phyloP scores from a whole-genome alignment of 2,113 vertebrate species.

The Geococcyx californianus region DNA sequence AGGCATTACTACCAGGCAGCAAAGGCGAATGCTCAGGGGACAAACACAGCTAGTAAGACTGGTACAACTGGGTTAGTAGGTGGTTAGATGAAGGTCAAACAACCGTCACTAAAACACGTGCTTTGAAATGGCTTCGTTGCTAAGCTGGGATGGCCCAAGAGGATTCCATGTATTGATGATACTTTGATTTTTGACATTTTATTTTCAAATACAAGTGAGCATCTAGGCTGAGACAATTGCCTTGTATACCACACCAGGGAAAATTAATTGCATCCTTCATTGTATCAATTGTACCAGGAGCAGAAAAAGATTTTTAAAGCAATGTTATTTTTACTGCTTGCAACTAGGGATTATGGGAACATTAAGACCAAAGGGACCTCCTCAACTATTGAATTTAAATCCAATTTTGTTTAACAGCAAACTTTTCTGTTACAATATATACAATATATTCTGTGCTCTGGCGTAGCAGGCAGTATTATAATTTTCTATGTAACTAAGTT shows the following conservation, averaged over 20 bases:
- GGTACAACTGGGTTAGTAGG: not conserved
- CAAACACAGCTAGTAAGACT: not conserved
- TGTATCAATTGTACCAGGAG: not conserved
- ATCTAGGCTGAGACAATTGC: not conserved
- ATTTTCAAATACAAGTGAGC: not conserved
- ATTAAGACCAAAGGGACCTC: not conserved
- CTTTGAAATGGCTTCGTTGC: not conserved
- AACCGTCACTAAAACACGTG: not conserved
- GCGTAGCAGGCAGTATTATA: not conserved
- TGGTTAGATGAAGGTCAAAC: not conserved
- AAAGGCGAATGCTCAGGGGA: not conserved
- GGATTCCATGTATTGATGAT: not conserved
- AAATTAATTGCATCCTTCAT: not conserved
- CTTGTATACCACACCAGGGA: not conserved
- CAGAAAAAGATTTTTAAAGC: not conserved
- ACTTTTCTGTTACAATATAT: not conserved
- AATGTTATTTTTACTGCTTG: not conserved
- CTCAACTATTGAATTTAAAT: not conserved
- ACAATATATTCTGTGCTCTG: not conserved
- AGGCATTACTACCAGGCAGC: not conserved
- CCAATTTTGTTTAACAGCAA: not conserved
- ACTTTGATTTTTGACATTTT: not conserved
- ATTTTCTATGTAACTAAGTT: not conserved
- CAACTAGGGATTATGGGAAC: not conserved
- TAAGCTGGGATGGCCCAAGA: not conserved